Evolutionary conservation across 2,797 vertebrate genomes (phyloP).

Genomic region (Dendrocincla tyrannina): DNA sequence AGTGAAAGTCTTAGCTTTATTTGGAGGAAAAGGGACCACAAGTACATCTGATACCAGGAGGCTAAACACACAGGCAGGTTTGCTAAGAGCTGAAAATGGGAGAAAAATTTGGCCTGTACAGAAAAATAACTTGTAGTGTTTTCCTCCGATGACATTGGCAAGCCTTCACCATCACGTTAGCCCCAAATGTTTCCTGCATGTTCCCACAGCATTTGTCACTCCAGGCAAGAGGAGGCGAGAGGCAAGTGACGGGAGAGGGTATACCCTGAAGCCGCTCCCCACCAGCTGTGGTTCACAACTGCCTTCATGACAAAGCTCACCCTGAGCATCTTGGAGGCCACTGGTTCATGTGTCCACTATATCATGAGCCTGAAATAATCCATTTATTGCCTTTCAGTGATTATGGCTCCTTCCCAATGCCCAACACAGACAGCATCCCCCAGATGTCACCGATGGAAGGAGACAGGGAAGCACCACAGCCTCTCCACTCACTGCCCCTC

Average conservation of each 20-base stretch:
- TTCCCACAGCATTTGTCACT: not conserved
- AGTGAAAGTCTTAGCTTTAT: not conserved
- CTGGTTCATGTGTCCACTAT: fast-evolving
- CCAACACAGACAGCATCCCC: not conserved
- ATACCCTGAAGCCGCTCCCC: fast-evolving
- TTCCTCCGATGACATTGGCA: not conserved
- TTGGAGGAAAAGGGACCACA: not conserved
- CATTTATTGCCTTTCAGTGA: not conserved
- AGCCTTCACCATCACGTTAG: fast-evolving
- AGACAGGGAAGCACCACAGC: not conserved
- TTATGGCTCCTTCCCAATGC: not conserved
- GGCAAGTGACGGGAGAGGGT: not conserved
- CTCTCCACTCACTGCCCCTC: not conserved
- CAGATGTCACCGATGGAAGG: fast-evolving
- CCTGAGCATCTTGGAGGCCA: not conserved
- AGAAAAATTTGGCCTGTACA: not conserved
- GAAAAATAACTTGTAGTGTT: not conserved
- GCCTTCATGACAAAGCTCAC: not conserved
- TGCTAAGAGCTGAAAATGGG: not conserved
- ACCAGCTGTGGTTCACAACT: not conserved
- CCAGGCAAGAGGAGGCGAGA: not conserved
- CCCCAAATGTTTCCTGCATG: fast-evolving
- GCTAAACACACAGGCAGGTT: not conserved
- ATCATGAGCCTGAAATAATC: not conserved
- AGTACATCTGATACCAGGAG: not conserved